Conservation (phyloP, 1,140 invertebrate genomes). For the Scaptodrosophila lebanonensis region DNA sequence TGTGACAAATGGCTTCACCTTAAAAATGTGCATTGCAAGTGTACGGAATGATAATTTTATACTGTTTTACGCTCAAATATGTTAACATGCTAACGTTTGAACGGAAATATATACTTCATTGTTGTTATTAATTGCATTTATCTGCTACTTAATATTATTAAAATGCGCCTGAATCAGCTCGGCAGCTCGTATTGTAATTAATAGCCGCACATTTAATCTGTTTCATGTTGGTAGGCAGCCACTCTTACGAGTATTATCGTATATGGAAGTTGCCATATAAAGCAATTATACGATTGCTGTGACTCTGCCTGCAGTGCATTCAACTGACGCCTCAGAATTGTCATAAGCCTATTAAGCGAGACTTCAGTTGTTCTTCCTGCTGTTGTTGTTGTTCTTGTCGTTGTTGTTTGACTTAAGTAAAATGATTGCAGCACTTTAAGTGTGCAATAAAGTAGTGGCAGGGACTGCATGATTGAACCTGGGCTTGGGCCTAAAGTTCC, state of each 20-base stretch:
- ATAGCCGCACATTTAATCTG: constrained; percentile 65
- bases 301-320: constrained; percentile 42
- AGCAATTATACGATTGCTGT: constrained; percentile 47
- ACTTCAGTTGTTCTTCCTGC: constrained; percentile 14
- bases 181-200: constrained; percentile 57
- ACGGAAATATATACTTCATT: constrained; percentile 67
- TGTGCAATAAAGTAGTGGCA: constrained; percentile 50
- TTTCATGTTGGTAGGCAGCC: constrained; percentile 27
- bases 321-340: constrained; percentile 63
- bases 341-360: constrained; percentile 64
- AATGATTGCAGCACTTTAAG: constrained; percentile 35
- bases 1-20: too few species aligned
- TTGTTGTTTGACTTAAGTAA: constrained; percentile 23
- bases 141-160: constrained; percentile 46
- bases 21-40: too few species aligned
- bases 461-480: constrained; percentile 7
- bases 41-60: too few species aligned
- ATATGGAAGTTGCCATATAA: constrained; percentile 55
- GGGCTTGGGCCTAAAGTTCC: constrained; percentile 21
- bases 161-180: constrained; percentile 27
- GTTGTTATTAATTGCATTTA: constrained; percentile 48
- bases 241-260: constrained; percentile 23
- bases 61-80: too few species aligned
- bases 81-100: constrained; percentile 34
- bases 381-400: background rate